Conservation (phyloP, 2,797 vertebrate genomes). For the Falco cherrug region DNA sequence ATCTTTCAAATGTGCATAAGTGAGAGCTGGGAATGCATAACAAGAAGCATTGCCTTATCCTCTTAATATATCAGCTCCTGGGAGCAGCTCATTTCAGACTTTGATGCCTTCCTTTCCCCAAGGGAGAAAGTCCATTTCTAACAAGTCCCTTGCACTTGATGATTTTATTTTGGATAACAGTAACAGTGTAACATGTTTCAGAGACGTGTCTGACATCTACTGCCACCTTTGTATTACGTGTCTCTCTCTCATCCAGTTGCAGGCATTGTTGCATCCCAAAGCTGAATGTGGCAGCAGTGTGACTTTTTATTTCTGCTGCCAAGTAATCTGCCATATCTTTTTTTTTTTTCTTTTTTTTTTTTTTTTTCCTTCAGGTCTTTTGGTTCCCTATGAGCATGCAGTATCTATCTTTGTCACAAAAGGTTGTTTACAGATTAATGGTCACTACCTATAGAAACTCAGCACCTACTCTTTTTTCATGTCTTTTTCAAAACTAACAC, state of each 20-base stretch:
- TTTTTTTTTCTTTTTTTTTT: neutral
- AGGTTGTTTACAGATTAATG: neutral
- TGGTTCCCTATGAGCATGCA: neutral
- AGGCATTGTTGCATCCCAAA: constrained; percentile 28
- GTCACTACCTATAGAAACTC: neutral
- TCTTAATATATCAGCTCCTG: neutral
- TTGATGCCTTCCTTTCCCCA: neutral
- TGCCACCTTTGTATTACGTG: neutral
- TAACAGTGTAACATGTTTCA: neutral
- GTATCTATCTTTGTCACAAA: neutral
- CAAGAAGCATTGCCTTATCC: neutral
- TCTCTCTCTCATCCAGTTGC: constrained; percentile 13
- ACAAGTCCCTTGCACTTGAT: neutral
- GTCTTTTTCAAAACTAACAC: neutral
- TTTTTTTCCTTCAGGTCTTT: neutral
- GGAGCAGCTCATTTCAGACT: neutral
- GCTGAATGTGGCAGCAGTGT: constrained; percentile 2
- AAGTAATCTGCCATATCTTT: constrained; percentile 40
- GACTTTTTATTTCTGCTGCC: constrained; percentile 45
- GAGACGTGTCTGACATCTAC: neutral
- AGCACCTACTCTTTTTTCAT: neutral
- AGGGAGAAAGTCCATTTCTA: constrained; percentile 14
- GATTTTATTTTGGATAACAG: constrained; percentile 54
- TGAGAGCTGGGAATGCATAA: neutral
- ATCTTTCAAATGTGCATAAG: neutral